Evolutionary conservation across 1,140 invertebrate genomes (phyloP), one percentile per base, ranked within the genome.

Genomic region (Mactra quadrangularis): DNA sequence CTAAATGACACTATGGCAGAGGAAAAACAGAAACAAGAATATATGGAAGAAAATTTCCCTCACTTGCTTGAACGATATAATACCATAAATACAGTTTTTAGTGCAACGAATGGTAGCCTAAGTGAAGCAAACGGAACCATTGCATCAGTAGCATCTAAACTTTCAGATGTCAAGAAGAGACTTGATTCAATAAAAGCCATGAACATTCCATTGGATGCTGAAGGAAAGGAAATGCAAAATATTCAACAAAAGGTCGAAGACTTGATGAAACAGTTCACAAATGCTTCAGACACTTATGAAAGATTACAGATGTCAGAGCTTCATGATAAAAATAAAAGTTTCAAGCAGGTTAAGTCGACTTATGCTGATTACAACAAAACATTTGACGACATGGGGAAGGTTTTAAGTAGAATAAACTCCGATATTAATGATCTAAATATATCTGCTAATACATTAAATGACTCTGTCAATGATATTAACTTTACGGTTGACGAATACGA

Each of bases 1-100:
- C 27, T 71, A 4, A 81, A 81, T 71, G 66, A 81, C n/a, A 68
- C 77, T 22, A 45, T 81, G 45, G 45, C 47, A 55, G 53, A 81
- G 47, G 66, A 81, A 71, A 70, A 71, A 31, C 22, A 19, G 35
- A 81, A 81, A 57, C 19, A 55, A 35, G 53, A 71, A 33, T 81
- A 71, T 27, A 81, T 81, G 13, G 31, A 17, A 25, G 62, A 59
- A 31, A 81, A 68, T n/a, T 81, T 55, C 50, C 77, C 77, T 25
- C 31, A 70, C 3, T 71, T 81, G 53, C 7, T 59, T 29, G 27
- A 50, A 33, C 31, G 64, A 59, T 71, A 68, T 68, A 50, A 68
- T 13, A 1, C 33, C 7, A 45, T 75, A n/a, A 75, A 60, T 22
- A 27, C 19, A 19, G n/a, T 25, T 19, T 11, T 75, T 19, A 33